Percentiles rank a stretch among this genome's conserved stretches.
Conservation (phyloP, 2,797 vertebrate genomes). For the Peromyscus melanophrys region DNA sequence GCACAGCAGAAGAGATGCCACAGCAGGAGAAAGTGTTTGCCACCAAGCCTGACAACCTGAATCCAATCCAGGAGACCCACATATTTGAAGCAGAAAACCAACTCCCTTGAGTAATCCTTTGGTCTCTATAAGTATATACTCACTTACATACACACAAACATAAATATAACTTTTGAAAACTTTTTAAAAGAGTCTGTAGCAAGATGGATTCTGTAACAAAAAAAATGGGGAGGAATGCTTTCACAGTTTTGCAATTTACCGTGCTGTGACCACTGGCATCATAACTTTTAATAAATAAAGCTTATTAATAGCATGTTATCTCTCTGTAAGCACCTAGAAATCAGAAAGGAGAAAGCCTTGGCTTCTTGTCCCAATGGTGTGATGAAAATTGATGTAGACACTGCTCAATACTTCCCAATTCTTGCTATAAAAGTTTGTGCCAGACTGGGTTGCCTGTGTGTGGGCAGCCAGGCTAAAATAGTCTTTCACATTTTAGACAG, state of each 20-base stretch:
- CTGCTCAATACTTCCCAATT: constrained; percentile 17
- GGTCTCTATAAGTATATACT: not conserved
- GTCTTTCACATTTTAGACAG: not conserved
- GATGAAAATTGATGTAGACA: constrained; percentile 2
- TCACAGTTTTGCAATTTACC: not conserved
- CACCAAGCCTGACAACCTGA: not conserved
- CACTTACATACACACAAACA: not conserved
- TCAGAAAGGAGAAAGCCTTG: not conserved
- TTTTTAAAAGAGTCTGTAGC: not conserved
- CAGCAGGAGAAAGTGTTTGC: not conserved
- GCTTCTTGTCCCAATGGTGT: not conserved
- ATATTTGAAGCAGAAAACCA: not conserved
- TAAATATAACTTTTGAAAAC: not conserved
- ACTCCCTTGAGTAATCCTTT: not conserved
- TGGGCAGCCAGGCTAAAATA: not conserved
- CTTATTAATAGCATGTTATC: not conserved
- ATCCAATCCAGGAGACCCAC: not conserved
- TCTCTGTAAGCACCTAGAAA: not conserved
- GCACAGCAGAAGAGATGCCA: not conserved
- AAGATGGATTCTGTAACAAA: not conserved
- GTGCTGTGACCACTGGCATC: not conserved
- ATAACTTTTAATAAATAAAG: constrained; percentile 14
- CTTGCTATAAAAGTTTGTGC: not conserved
- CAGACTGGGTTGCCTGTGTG: not conserved
- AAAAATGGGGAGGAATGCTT: not conserved